Evolutionary conservation across 2,113 vertebrate species (phyloP).

Genomic region (Bos javanicus): DNA sequence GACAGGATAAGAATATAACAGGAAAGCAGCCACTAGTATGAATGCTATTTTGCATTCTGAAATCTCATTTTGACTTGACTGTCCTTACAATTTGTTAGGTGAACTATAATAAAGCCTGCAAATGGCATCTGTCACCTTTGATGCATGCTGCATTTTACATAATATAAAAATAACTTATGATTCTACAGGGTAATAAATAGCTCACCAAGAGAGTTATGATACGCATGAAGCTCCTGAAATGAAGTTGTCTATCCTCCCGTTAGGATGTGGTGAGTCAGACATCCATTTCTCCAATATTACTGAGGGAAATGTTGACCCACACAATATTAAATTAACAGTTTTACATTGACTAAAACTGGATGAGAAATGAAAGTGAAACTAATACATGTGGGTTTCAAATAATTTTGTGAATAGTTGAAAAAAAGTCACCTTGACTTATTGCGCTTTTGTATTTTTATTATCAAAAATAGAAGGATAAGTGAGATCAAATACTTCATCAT

Average conservation of each 20-base stretch:
- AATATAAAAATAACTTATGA: conserved; percentile 15
- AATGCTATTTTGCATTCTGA: neutral
- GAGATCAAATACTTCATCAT: neutral
- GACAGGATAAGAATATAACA: accelerated
- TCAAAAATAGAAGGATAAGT: neutral
- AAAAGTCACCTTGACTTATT: neutral
- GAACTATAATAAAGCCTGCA: neutral
- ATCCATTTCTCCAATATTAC: neutral
- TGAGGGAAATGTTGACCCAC: conserved; percentile 8
- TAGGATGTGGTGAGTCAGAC: neutral
- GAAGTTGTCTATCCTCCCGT: neutral
- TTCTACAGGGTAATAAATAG: neutral
- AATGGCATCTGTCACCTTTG: neutral
- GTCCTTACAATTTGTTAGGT: conserved; percentile 17
- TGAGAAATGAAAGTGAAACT: neutral
- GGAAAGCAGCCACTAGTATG: neutral
- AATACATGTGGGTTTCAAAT: conserved; percentile 1
- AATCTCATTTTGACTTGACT: conserved; percentile 41
- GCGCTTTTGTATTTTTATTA: neutral
- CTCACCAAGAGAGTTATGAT: neutral
- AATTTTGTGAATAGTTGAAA: conserved; percentile 4
- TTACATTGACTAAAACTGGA: neutral
- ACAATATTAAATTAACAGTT: neutral
- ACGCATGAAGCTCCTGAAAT: conserved; percentile 3
- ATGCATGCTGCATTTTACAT: neutral